phyloP scores from a whole-genome alignment of 2,113 vertebrate species.

The Redunca redunca region DNA sequence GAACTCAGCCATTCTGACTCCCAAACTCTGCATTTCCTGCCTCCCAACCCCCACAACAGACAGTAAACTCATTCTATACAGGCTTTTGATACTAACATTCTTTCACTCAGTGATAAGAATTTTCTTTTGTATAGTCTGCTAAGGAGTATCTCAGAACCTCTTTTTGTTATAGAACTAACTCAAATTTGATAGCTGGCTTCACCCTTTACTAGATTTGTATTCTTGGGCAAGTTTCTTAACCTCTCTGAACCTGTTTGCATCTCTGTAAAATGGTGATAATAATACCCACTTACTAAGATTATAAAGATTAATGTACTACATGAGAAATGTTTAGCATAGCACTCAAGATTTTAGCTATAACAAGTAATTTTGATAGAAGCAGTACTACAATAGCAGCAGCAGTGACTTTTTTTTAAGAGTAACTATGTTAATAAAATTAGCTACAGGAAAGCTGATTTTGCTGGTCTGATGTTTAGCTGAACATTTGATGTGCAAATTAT shows the following conservation, averaged over 20 bases:
- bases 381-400: background rate
- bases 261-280: slow-evolving; percentile 2
- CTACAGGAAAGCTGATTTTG: slow-evolving; percentile 11
- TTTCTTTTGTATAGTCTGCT: background rate
- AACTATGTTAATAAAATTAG: slow-evolving; percentile 2
- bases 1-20: slow-evolving; percentile 1
- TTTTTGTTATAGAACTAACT: background rate
- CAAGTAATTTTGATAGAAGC: background rate
- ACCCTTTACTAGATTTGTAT: slow-evolving; percentile 53
- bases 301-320: slow-evolving; percentile 15
- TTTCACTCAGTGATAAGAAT: background rate
- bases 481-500: slow-evolving; percentile 3
- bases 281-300: slow-evolving; percentile 39
- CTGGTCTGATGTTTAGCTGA: background rate
- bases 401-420: background rate
- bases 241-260: slow-evolving; percentile 63
- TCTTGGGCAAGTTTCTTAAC: slow-evolving; percentile 75
- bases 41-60: background rate
- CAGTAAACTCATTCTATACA: background rate
- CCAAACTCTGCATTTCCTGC: background rate
- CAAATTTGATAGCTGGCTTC: slow-evolving; percentile 27
- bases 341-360: slow-evolving; percentile 17
- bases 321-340: background rate
- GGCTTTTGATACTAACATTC: background rate
- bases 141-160: slow-evolving; percentile 1